These are phyloP conservation scores for Etia nguti DNA, from an alignment of 2,113 vertebrate genomes.

Conservation along the genomic window DNA sequence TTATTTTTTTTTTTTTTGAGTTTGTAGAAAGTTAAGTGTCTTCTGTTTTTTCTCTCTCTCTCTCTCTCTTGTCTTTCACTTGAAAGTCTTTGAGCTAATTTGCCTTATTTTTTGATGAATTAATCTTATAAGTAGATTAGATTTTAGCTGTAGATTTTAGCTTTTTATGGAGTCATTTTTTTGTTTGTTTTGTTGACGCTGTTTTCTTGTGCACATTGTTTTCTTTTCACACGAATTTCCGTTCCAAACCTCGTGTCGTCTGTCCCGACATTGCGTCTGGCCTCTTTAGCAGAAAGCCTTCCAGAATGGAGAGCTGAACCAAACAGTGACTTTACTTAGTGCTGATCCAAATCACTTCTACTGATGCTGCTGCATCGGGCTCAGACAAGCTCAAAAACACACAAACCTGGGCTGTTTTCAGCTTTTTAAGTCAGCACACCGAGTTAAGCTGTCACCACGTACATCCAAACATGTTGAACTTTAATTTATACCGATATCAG, in stretches of 20 bases:
- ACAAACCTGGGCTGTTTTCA: background rate
- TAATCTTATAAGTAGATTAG: conserved; percentile 54
- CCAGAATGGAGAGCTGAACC: conserved; percentile 22
- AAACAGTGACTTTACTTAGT: conserved; percentile 1
- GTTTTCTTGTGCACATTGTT: conserved; percentile 49
- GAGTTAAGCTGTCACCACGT: background rate
- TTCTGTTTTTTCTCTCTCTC: background rate
- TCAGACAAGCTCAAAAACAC: background rate
- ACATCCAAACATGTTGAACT: conserved; percentile 32
- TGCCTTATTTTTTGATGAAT: conserved; percentile 61
- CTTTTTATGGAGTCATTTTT: conserved; percentile 25
- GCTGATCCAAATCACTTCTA: conserved; percentile 12
- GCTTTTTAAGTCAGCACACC: background rate
- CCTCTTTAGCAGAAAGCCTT: conserved; percentile 23
- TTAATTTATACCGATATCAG: conserved; percentile 48
- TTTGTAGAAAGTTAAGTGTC: conserved; percentile 53
- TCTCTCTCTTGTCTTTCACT: conserved; percentile 52
- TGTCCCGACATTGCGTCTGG: conserved; percentile 11
- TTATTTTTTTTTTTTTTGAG: conserved; percentile 6
- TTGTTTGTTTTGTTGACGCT: conserved; percentile 37
- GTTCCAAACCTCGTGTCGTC: conserved; percentile 34
- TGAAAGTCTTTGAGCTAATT: conserved; percentile 60
- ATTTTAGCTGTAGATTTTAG: conserved; percentile 42
- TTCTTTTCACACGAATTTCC: conserved; percentile 28
- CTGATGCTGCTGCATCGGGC: background rate